Base-by-base conservation (phyloP, 64 coral and sea anemone genomes). In the Montipora efflorescens region DNA sequence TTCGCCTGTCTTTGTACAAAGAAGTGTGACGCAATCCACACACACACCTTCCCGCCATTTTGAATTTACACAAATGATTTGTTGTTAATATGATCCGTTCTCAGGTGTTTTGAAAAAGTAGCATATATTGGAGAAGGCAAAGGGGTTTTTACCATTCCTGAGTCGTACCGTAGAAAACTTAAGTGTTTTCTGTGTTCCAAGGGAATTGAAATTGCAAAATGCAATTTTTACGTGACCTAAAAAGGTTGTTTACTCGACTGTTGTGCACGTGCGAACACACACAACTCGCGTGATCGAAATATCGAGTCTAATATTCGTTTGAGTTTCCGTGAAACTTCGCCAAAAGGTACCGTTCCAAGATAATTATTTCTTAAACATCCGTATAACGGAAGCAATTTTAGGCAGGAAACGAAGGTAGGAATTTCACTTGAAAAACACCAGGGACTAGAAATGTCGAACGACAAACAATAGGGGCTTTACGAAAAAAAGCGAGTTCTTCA, bases 11-110 rank as follows among this genome's bases (percentile, higher is more conserved):
- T 28, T 18, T 67, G 64, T 70, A 48, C 28, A 47, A n/a, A 0
- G 36, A 22, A 62, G 82, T 71, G 82, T 86, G 82, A 86, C 82
- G 82, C 82, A 86, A 86, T 11, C 53, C 53, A 11, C 6, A 57
- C 6, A 57, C 82, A 48, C 62, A 86, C 82, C 51, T 86, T 86
- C 82, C 82, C 64, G 82, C 82, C 82, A 68, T 69, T 4, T 69
- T 86, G 66, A 86, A 86, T 86, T 20, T 78, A 14, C 15, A 18
- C 14, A 15, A 78, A 47, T 78, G 76, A 18, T 78, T 78, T 19
- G 76, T 49, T 21, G 23, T 25, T 43, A 74, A 74, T 18, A 74
- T 5, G 20, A 25, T 46, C 36, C 15, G 12, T 15, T 48, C 44
- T 14, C 76, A 78, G 47, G 4, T 78, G 76, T 78, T 47, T 2